Evolutionary conservation across 2,888 invertebrate genomes (phyloP).

Genomic region (Eupelmus urozonus): DNA sequence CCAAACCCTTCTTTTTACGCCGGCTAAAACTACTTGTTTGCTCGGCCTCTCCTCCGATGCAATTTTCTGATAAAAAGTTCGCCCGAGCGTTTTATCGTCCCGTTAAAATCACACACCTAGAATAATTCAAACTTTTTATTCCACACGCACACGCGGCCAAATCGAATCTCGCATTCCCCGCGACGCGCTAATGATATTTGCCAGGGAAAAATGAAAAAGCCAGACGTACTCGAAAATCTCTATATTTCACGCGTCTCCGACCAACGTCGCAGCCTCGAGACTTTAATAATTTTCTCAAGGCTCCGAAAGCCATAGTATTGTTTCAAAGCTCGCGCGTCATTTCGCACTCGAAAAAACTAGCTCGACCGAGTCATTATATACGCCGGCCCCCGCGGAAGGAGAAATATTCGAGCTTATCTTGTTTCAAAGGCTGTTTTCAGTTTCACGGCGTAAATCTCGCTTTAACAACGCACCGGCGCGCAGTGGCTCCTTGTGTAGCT

Average conservation of each 20-base stretch:
- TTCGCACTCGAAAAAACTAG: slow-evolving; percentile 5
- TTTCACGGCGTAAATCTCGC: slow-evolving; percentile 32
- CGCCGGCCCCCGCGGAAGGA: background rate
- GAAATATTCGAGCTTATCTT: slow-evolving; percentile 29
- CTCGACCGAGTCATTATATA: too few species aligned
- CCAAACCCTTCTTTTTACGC: background rate
- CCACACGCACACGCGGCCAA: background rate
- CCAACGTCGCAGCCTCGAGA: too few species aligned
- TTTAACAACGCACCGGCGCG: slow-evolving; percentile 22
- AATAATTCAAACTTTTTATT: slow-evolving; percentile 17
- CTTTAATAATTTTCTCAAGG: background rate
- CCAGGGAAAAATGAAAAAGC: too few species aligned
- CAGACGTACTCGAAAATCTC: too few species aligned
- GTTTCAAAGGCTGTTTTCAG: slow-evolving; percentile 29
- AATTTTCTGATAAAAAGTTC: slow-evolving; percentile 44
- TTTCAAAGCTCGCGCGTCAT: background rate
- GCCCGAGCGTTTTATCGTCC: slow-evolving; percentile 18
- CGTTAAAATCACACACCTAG: slow-evolving; percentile 8
- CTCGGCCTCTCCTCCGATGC: slow-evolving; percentile 27
- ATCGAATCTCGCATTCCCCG: slow-evolving; percentile 24
- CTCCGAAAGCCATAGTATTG: too few species aligned
- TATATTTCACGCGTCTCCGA: too few species aligned
- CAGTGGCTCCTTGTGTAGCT: background rate
- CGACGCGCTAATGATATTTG: background rate
- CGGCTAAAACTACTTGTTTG: slow-evolving; percentile 18